Evolutionary conservation across 2,888 invertebrate species (phyloP).

Genomic region (Arrhopalites spinosus): DNA sequence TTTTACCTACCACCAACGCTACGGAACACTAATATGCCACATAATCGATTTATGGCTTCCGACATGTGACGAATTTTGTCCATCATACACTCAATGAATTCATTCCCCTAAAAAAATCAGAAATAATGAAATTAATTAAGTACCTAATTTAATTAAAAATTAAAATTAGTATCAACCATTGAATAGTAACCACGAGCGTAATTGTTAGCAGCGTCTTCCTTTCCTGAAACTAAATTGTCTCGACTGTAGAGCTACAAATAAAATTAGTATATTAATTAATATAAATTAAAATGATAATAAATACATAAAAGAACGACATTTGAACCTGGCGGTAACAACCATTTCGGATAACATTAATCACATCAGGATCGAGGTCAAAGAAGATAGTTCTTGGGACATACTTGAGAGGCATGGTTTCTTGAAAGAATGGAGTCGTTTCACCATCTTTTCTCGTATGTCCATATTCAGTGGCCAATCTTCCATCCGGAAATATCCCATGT

Average conservation of each 20-base stretch:
- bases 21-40: slow-evolving; percentile 64
- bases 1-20: no score
- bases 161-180: slow-evolving; percentile 43
- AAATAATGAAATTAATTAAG: no score
- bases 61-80: slow-evolving; percentile 61
- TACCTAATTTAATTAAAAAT: no score
- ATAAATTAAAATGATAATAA: no score
- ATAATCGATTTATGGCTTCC: slow-evolving; percentile 62
- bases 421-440: slow-evolving; percentile 28
- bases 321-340: no score
- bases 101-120: slow-evolving; percentile 46
- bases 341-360: slow-evolving; percentile 47
- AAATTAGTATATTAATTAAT: no score
- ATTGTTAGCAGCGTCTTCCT: slow-evolving; percentile 63
- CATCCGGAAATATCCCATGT: slow-evolving; percentile 31
- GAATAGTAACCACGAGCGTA: slow-evolving; percentile 61
- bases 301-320: no score
- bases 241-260: slow-evolving; percentile 63
- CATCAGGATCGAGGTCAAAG: slow-evolving; percentile 38
- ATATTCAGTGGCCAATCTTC: slow-evolving; percentile 21
- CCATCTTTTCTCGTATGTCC: neutral
- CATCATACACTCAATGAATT: slow-evolving; percentile 60
- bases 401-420: slow-evolving; percentile 13
- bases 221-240: slow-evolving; percentile 61
- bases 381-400: slow-evolving; percentile 39